Evolutionary conservation across 2,113 vertebrate species (phyloP), one percentile per base, ranked within the genome.

Genomic region (Solea senegalensis): DNA sequence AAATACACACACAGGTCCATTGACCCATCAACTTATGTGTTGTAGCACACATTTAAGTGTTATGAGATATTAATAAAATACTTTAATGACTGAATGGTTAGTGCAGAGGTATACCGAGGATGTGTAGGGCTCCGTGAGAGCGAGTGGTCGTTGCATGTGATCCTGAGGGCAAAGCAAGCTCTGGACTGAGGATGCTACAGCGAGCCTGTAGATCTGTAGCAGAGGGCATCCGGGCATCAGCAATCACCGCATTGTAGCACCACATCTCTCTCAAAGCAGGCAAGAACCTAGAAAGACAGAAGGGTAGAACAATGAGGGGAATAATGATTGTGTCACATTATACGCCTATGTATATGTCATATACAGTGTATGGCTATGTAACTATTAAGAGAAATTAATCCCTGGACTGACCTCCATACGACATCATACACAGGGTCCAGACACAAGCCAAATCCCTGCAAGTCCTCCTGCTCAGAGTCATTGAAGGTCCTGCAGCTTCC

Each of bases 401-500:
- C 11, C 27, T 48, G 16, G 12, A 74, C 93, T 92, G 90, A 97
- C 98, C 98, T 97, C 98, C 98, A 99, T 88, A 99, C 95, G 87
- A 99, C 98, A 90, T 99, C 97, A 92, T 99, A 98, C 58, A 99
- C 97, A 58, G 98, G 98, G 90, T 99, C 98, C 82, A 99, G 92
- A 91, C 98, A 99, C 13, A 99, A 95, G 69, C 97, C 97, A 74
- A 97, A 99, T 67, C 97, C 97, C 82, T 98, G 97, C 65, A 99
- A 94, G 85, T 99, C 98, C 83, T 99, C 98, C 89, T 99, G 98
- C 82, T 99, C 98, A 58, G 97, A 99, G 89, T 99, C 98, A 88
- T 97, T 99, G 87, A 99, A 99, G 39, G 98, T 99, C 84, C 97
- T 95, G 90, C 98, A 99, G 89, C 97, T 99, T 78, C 98, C 98